Base-by-base conservation (phyloP, 2,888 invertebrate species). In the Mechanitis messenoides region DNA sequence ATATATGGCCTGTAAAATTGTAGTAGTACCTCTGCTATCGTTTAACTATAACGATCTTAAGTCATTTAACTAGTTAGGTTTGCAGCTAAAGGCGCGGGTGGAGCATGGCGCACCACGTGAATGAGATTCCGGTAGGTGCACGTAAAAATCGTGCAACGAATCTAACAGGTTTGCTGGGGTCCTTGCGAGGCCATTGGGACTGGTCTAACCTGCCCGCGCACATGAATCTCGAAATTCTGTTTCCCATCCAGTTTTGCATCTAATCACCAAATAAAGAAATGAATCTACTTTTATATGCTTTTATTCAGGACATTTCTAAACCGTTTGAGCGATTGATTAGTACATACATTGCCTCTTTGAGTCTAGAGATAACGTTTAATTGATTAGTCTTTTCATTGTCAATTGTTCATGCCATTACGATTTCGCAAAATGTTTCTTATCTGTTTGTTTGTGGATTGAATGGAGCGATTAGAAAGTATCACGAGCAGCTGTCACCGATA, bases 91-190 rank as follows among this genome's bases (percentile, higher is more conserved):
- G 77, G 77, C 76, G 74, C 74, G 75, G 80, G 78, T 73, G 81
- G 81, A 76, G 80, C 76, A 81, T 47, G 47, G 47, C 38, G 82
- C 85, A 84, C 84, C 74, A 74, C 77, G 85, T 89, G 84, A 89
- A 89, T 89, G 90, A 87, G 87, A 89, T 88, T 85, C 88, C 89
- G 88, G 87, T 89, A 87, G 88, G 87, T 87, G 87, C 87, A 89
- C 89, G 88, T 90, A 90, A 90, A 90, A 90, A 90, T 90, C 90
- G 88, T 88, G 88, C 89, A 88, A 89, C 88, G 85, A 89, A 90
- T 90, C 90, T 89, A 89, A 90, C 90, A 89, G 90, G 90, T 90
- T 90, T 89, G 81, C 85, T 85, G 88, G 84, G 86, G 87, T 89
- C 89, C 89, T 89, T 88, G 87, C 83, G 87, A 89, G 88, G 89